Conservation (phyloP, 2,888 invertebrate species). For the Hofmannophila pseudospretella region DNA sequence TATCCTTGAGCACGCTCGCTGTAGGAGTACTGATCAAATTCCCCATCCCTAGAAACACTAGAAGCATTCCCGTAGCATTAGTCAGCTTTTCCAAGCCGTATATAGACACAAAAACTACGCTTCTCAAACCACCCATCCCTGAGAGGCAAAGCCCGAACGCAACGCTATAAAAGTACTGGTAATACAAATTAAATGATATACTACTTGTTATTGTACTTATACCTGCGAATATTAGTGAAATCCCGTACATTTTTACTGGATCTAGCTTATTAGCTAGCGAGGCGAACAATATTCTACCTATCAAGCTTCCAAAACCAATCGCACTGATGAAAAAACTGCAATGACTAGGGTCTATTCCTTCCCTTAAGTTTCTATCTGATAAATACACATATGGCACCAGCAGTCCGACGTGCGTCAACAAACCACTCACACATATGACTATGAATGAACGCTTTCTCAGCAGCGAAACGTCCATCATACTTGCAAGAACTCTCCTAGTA, state of each 20-base stretch:
- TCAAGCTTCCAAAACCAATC: constrained; percentile 8
- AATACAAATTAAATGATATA: constrained; percentile 8
- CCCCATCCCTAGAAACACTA: constrained; percentile 14
- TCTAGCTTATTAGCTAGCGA: constrained; percentile 7
- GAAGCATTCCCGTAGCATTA: constrained; percentile 13
- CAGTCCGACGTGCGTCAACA: constrained; percentile 8
- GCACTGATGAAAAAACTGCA: constrained; percentile 11
- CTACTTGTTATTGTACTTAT: constrained; percentile 5
- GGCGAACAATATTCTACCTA: constrained; percentile 11
- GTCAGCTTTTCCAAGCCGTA: constrained; percentile 16
- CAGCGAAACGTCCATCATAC: constrained; percentile 13
- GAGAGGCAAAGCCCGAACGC: constrained; percentile 11
- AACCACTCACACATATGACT: constrained; percentile 9
- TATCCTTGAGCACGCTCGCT: constrained; percentile 1
- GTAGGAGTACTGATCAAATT: constrained; percentile 11
- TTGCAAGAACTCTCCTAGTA: constrained; percentile 12
- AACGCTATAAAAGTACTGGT: constrained; percentile 11
- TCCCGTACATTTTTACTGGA: constrained; percentile 6
- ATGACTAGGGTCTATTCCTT: constrained; percentile 9
- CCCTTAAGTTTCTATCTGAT: constrained; percentile 7
- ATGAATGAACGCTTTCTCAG: constrained; percentile 9
- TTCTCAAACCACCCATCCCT: constrained; percentile 7
- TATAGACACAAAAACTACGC: constrained; percentile 11
- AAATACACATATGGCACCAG: constrained; percentile 15
- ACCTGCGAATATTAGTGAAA: constrained; percentile 2